Conservation (phyloP, 1,140 invertebrate genomes). For the Pogonognathellus flavescens region DNA sequence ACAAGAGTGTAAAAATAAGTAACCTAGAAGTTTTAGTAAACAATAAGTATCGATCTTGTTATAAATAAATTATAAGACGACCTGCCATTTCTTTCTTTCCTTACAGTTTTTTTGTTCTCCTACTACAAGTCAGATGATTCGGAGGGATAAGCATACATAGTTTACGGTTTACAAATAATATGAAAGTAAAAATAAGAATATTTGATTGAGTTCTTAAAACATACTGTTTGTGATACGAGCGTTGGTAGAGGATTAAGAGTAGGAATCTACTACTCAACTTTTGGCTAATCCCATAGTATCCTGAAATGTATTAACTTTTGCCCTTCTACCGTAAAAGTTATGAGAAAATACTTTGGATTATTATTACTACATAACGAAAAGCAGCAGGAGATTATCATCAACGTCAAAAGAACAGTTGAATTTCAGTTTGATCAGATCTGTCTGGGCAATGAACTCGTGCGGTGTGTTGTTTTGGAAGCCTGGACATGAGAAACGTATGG, state of each 20-base stretch:
- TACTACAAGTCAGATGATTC: too few relatives aligned
- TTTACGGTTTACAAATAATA: too few relatives aligned
- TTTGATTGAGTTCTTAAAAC: too few relatives aligned
- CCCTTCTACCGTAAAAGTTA: not conserved
- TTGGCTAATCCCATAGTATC: conserved; percentile 1
- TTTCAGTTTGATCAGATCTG: not conserved
- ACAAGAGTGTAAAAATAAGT: too few relatives aligned
- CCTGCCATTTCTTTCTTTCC: too few relatives aligned
- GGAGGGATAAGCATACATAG: too few relatives aligned
- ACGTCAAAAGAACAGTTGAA: conserved; percentile 35
- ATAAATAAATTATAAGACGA: too few relatives aligned
- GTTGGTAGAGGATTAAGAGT: conserved; percentile 25
- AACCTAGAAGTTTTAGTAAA: too few relatives aligned
- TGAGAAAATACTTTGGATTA: not conserved
- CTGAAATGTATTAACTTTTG: conserved; percentile 38
- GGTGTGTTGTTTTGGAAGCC: not conserved
- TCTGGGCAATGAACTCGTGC: not conserved
- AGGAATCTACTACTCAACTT: conserved; percentile 4
- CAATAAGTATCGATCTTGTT: too few relatives aligned
- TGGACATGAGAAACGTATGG: conserved; percentile 28
- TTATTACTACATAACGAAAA: not conserved
- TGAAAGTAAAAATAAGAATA: too few relatives aligned
- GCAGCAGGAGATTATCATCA: conserved; percentile 19
- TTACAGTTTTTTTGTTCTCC: too few relatives aligned
- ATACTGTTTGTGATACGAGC: too few relatives aligned